phyloP scores from a whole-genome alignment of 2,113 vertebrate genomes.

The Scartelaos histophorus region DNA sequence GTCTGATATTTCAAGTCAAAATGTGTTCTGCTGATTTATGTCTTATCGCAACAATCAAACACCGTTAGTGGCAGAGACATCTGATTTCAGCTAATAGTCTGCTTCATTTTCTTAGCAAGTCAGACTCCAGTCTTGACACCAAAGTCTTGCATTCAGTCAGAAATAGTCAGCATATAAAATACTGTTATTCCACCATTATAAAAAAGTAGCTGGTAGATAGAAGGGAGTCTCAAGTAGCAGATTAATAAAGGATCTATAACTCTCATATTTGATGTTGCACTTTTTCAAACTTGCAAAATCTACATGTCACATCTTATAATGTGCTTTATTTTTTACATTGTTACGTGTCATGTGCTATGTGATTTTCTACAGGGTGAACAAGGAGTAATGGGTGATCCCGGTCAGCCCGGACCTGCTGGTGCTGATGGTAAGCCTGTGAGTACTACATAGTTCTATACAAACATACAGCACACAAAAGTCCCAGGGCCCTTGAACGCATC shows the following conservation, averaged over 20 bases:
- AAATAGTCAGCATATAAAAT: not conserved
- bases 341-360: slow-evolving; percentile 1
- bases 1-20: not conserved
- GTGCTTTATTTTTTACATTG: not conserved
- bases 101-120: not conserved
- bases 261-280: too few species aligned
- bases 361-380: slow-evolving; percentile 81
- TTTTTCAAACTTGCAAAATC: too few species aligned
- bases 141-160: not conserved
- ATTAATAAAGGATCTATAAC: too few species aligned
- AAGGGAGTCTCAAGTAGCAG: too few species aligned
- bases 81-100: not conserved
- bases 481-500: slow-evolving; percentile 20
- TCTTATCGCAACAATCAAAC: not conserved
- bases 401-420: slow-evolving; percentile 89
- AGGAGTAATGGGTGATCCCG: slow-evolving; percentile 82
- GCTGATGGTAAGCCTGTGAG: slow-evolving; percentile 99
- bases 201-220: too few species aligned
- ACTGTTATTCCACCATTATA: not conserved
- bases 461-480: slow-evolving; percentile 53
- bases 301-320: not conserved
- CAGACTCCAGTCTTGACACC: not conserved
- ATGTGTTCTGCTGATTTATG: not conserved
- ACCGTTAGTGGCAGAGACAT: not conserved
- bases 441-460: slow-evolving; percentile 91